A percentile compares a stretch with the other conserved stretches of the same genome.
phyloP scores from a whole-genome alignment of 2,888 invertebrate species.

The Diploptera punctata region DNA sequence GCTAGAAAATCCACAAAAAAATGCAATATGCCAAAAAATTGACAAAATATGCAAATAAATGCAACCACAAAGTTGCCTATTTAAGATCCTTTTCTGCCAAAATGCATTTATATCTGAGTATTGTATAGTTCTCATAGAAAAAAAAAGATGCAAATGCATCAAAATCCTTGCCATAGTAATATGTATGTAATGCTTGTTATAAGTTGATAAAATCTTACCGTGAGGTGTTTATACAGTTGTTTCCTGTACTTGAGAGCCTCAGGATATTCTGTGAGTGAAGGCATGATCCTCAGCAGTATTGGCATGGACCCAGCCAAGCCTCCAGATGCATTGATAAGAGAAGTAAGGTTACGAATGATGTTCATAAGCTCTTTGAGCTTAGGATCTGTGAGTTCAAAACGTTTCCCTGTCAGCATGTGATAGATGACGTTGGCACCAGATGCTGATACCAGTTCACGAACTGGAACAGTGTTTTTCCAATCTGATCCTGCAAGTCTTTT shows the following conservation, averaged over 20 bases:
- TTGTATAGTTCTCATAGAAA: no score
- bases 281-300: slow-evolving; percentile 9
- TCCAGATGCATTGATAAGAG: background rate
- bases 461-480: slow-evolving; percentile 22
- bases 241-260: background rate
- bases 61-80: no score
- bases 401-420: slow-evolving; percentile 28
- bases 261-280: slow-evolving; percentile 28
- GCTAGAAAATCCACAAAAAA: no score
- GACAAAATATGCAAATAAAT: no score
- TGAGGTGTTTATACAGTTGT: slow-evolving; percentile 8
- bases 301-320: background rate
- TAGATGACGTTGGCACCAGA: slow-evolving; percentile 35
- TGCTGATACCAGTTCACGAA: slow-evolving; percentile 18
- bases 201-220: slow-evolving; percentile 10
- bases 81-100: no score
- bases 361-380: slow-evolving; percentile 6
- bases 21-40: no score
- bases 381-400: slow-evolving; percentile 25
- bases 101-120: no score
- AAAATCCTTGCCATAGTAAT: no score
- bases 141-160: no score
- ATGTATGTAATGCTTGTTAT: no score
- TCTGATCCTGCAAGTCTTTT: slow-evolving; percentile 17
- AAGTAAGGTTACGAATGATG: background rate